Conservation (phyloP, 2,888 invertebrate species). For the Therioaphis trifolii region DNA sequence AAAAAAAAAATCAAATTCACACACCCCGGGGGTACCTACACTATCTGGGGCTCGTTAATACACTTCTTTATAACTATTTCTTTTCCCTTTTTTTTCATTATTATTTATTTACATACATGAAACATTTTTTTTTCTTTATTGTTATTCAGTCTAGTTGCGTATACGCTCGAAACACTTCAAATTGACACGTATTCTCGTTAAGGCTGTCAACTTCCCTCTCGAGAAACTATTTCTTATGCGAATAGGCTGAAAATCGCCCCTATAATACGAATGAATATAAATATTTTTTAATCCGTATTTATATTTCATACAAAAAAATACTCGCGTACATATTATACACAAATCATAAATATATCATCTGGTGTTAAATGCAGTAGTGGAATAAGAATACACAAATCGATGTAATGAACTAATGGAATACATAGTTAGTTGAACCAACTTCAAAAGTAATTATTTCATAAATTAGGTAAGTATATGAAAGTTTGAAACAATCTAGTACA, state of each 20-base stretch:
- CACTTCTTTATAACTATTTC: constrained; percentile 43
- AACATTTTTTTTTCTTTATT: constrained; percentile 19
- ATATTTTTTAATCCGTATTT: not conserved
- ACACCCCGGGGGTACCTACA: constrained; percentile 43
- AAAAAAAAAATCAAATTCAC: constrained; percentile 51
- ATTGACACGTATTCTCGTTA: constrained; percentile 40
- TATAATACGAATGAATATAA: not conserved
- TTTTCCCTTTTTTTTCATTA: not conserved
- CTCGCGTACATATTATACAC: no score
- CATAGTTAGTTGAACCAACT: no score
- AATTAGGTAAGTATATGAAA: no score
- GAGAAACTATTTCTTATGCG: not conserved
- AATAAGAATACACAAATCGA: no score
- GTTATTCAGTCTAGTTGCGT: not conserved
- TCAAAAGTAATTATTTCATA: no score
- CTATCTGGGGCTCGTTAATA: constrained; percentile 38
- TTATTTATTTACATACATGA: constrained; percentile 50
- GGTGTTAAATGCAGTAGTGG: no score
- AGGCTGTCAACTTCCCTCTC: constrained; percentile 39
- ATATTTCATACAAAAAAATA: no score
- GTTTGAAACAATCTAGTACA: no score
- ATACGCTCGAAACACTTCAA: constrained; percentile 12
- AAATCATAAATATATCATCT: no score
- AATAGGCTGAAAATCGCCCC: not conserved
- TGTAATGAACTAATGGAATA: no score